Percentiles rank a stretch among this genome's conserved stretches.
phyloP scores from a whole-genome alignment of 2,797 vertebrate species.

The Sparidentex hasta region DNA sequence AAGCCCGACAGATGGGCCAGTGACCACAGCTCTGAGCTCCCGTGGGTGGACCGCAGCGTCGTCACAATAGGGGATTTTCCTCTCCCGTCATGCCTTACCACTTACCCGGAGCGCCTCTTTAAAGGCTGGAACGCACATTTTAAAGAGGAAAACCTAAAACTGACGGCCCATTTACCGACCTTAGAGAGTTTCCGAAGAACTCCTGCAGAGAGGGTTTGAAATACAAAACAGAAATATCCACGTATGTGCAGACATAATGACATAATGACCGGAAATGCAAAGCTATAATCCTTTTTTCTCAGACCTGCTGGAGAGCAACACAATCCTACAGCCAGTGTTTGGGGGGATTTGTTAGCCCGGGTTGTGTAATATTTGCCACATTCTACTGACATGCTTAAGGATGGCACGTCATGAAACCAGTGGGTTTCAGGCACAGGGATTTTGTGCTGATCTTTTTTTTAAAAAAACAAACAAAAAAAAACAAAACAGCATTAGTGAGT shows the following conservation, averaged over 20 bases:
- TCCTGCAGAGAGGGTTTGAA: background rate
- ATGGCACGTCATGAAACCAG: background rate
- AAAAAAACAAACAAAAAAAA: no score
- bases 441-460: constrained; percentile 27
- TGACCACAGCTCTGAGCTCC: constrained; percentile 72
- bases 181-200: background rate
- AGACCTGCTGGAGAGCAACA: constrained; percentile 10
- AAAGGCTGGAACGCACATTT: constrained; percentile 30
- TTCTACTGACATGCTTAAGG: background rate
- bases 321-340: constrained; percentile 4
- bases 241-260: background rate
- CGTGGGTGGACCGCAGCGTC: constrained; percentile 72
- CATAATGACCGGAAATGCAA: constrained; percentile 35
- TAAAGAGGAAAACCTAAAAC: constrained; percentile 26
- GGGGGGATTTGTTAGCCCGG: constrained; percentile 15
- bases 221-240: constrained; percentile 7
- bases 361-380: background rate
- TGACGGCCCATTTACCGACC: background rate
- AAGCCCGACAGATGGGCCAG: constrained; percentile 72
- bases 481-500: constrained; percentile 39
- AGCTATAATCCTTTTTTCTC: constrained; percentile 21
- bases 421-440: constrained; percentile 23
- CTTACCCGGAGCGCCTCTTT: constrained; percentile 40
- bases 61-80: constrained; percentile 78
- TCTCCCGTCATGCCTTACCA: constrained; percentile 52